Base-by-base conservation (phyloP, 2,113 vertebrate species). In the Kryptolebias marmoratus region DNA sequence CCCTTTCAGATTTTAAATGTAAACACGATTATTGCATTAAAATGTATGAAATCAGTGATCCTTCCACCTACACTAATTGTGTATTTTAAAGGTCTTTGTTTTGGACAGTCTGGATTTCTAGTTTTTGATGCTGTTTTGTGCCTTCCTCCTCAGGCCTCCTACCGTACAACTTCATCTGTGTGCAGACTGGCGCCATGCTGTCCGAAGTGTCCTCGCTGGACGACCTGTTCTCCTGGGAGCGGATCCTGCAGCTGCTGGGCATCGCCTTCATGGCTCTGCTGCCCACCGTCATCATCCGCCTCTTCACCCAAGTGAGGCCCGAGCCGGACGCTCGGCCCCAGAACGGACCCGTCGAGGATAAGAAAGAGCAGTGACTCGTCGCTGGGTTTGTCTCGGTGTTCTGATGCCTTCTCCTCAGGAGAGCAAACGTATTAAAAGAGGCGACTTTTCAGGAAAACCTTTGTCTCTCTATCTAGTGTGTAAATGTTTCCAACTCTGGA, bases 151-250 rank as follows among this genome's bases (percentile, higher is more conserved):
- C 57, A 99, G 97, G 98, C 61, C 94, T 99, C 73, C 92, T 97
- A 52, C 98, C 98, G 0, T 99, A 99, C 84, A 99, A 99, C 85
- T 98, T 99, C 90, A 96, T 99, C 94, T 98, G 98, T 11, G 98
- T 99, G 58, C 97, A 98, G 91, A 97, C 95, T 0, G 98, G 98
- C n/a, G 94, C 95, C 81, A 96, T 99, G 89, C 89, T 99, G 62
- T 97, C 97, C 0, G 94, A 96, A 11, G 87, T 99, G 67, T 96
- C 94, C 1, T 98, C 97, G 16, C 89, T 99, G 88, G 97, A 99
- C 68, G 93, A 96, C 65, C 87, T 99, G 66, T 96, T 98, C 89
- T 97, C 97, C 31, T 96, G 97, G 97, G 90, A 85, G 64, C 95
- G 94, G 0, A 79, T 95, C 73, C 79, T 97, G 64, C 96, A 97